phyloP scores from a whole-genome alignment of 2,888 invertebrate species.

The Stegana nigrithorax region DNA sequence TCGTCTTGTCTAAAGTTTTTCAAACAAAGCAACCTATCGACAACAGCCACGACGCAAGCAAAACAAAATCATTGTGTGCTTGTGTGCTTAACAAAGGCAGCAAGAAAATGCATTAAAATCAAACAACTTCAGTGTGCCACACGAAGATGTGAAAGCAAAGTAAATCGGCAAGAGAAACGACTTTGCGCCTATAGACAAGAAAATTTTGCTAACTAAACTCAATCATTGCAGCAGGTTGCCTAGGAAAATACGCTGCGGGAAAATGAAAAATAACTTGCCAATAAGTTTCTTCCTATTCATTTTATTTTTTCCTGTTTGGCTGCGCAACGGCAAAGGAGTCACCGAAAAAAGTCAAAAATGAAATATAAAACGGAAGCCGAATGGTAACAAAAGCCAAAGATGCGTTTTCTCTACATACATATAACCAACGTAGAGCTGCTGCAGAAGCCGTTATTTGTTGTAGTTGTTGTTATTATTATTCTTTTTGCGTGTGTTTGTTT shows the following conservation, averaged over 20 bases:
- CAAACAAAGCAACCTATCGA: too few species aligned
- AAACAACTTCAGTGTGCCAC: too few species aligned
- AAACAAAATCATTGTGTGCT: too few species aligned
- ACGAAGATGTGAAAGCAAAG: too few species aligned
- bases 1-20: too few species aligned
- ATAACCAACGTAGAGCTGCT: neutral
- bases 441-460: neutral
- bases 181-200: neutral
- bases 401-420: conserved; percentile 6
- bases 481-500: neutral
- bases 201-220: conserved; percentile 14
- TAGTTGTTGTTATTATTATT: neutral
- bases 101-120: too few species aligned
- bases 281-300: neutral
- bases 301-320: neutral
- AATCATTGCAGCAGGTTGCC: conserved; percentile 1
- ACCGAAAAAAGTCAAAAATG: too few species aligned
- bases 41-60: too few species aligned
- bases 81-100: too few species aligned
- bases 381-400: conserved; percentile 11
- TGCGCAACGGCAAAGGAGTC: too few species aligned
- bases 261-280: neutral
- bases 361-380: neutral
- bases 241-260: neutral
- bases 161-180: neutral